Percentiles rank a stretch among this genome's conserved stretches.
phyloP scores from a whole-genome alignment of 2,797 vertebrate genomes.

The Ctenochaetus hawaiiensis region DNA sequence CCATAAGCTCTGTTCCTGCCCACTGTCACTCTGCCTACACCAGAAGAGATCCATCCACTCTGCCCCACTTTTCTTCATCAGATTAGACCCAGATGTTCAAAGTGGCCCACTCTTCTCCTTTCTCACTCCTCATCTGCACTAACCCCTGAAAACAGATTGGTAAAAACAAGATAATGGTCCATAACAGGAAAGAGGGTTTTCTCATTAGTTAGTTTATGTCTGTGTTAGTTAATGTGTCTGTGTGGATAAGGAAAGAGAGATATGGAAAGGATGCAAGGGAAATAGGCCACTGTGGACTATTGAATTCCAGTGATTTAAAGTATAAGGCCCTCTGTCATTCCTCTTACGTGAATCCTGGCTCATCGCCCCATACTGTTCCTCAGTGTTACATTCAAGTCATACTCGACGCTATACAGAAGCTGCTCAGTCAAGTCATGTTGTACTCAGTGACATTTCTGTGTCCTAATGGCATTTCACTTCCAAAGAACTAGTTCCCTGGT shows the following conservation, averaged over 20 bases:
- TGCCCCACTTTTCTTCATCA: slow-evolving; percentile 78
- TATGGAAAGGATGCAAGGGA: slow-evolving; percentile 70
- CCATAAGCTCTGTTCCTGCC: slow-evolving; percentile 77
- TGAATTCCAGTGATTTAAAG: slow-evolving; percentile 65
- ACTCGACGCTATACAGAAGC: slow-evolving; percentile 53
- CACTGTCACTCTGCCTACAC: slow-evolving; percentile 83
- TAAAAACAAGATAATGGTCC: slow-evolving; percentile 49
- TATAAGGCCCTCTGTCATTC: slow-evolving; percentile 77
- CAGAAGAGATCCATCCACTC: slow-evolving; percentile 82
- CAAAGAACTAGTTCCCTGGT: slow-evolving; percentile 71
- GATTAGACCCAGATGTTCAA: slow-evolving; percentile 76
- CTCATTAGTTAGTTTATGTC: slow-evolving; percentile 13
- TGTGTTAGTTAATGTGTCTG: slow-evolving; percentile 44
- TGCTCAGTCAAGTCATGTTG: slow-evolving; percentile 56
- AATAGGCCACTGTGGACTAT: slow-evolving; percentile 78
- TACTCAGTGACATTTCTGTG: slow-evolving; percentile 59
- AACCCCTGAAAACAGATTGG: slow-evolving; percentile 44
- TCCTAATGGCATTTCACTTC: slow-evolving; percentile 73
- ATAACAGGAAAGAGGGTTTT: slow-evolving; percentile 22
- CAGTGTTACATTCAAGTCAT: slow-evolving; percentile 72
- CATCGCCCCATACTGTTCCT: slow-evolving; percentile 80
- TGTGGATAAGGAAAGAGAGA: slow-evolving; percentile 75
- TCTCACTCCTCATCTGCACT: slow-evolving; percentile 81
- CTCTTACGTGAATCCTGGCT: slow-evolving; percentile 79
- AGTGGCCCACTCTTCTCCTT: slow-evolving; percentile 79